Base-by-base conservation (phyloP, 92 coral and sea anemone genomes). In the Muricea muricata region DNA sequence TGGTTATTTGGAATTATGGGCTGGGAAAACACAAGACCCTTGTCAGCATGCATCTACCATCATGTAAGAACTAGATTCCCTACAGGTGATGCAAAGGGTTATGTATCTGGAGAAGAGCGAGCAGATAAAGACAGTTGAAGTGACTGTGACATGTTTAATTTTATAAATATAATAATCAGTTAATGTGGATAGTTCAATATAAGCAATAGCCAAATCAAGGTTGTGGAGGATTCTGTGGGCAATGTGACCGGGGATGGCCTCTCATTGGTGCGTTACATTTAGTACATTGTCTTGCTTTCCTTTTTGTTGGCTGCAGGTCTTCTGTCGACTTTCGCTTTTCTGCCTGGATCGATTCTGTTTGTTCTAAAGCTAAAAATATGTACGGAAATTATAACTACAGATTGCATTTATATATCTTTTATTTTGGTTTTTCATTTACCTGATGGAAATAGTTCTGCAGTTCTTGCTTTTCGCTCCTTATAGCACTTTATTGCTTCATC, bases 1-100 rank as follows among this genome's bases (percentile, higher is more conserved):
- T 79, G 84, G 84, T 21, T 79, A 65, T 79, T 79, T 79, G 84
- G 74, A 25, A 13, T 11, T 13, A n/a, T 79, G 73, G 74, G 84
- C 15, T 79, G 84, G 84, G 74, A 79, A 15, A 79, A 79, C 55
- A 40, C 73, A 60, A 79, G 58, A 40, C 73, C 84, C 56, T 65
- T 79, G 84, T 65, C 74, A 58, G 84, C 84, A 57, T 79, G 84
- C 40, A 37, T 79, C 21, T 79, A 57, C 69, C 30, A 79, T 34
- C 34, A 29, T 30, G 61, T 79, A n/a, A 58, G 84, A 7, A 58
- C 54, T 25, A 32, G 11, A 57, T 79, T 79, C 40, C 74, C 84
- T 65, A 58, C 84, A 79, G 34, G 84, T 79, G 56, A 79, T 61
- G 55, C 73, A 23, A 78, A 60, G 32, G 83, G 83, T 60, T 78